These are phyloP conservation scores for Xanthia togata DNA, from an alignment of 2,888 invertebrate species.

Conservation along the genomic window DNA sequence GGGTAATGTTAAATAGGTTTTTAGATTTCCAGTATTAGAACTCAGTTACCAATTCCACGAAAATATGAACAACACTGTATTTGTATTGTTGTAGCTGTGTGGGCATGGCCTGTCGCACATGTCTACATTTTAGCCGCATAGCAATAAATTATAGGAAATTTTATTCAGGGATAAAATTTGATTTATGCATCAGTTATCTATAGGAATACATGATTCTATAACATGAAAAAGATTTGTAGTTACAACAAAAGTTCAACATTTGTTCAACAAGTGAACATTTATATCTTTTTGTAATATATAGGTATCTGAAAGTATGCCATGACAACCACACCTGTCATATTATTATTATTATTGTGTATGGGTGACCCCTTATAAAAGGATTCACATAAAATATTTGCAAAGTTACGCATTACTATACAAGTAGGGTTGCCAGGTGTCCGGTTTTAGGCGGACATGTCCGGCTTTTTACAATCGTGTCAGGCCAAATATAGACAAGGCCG, in stretches of 20 bases:
- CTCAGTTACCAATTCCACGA: not conserved
- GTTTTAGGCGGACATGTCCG: too few relatives aligned
- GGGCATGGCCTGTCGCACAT: not conserved
- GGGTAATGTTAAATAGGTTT: not conserved
- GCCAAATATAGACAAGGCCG: too few relatives aligned
- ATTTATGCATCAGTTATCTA: not conserved
- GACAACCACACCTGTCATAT: conserved; percentile 19
- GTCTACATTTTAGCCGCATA: not conserved
- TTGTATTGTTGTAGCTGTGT: not conserved
- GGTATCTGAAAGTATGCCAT: not conserved
- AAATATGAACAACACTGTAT: not conserved
- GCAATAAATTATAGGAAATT: not conserved
- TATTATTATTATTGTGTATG: conserved; percentile 4
- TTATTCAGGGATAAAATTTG: not conserved
- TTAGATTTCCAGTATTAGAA: not conserved
- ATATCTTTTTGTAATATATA: not conserved
- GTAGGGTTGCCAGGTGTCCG: not conserved
- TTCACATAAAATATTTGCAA: conserved; percentile 7
- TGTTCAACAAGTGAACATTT: not conserved
- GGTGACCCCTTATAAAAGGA: conserved; percentile 14
- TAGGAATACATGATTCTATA: too few relatives aligned
- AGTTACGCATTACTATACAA: conserved; percentile 27
- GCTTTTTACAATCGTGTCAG: too few relatives aligned
- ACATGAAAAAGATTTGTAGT: not conserved
- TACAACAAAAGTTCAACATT: not conserved